Base-by-base conservation (phyloP, 1,140 invertebrate genomes). In the Pachypsylla venusta region DNA sequence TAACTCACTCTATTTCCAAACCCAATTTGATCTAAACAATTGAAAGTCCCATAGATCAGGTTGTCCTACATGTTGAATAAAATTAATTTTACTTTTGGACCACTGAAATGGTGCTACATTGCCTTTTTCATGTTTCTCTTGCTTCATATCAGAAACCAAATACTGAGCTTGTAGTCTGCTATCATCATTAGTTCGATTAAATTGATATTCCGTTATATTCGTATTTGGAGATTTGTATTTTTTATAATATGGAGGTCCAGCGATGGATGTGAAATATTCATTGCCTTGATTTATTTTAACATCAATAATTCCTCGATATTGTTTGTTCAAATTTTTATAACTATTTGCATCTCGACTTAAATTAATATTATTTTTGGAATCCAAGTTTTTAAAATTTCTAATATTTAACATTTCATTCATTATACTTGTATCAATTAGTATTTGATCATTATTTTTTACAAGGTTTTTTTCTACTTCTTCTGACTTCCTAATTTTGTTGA, bases 41-140 rank as follows among this genome's bases (percentile, higher is more conserved):
- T 79, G 70, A 68, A 89, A 92, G 55, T 83, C 71, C 74, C 85
- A 91, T 25, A 77, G 63, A 66, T 87, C 81, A 0, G 88, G 87
- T 55, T 89, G 86, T 4, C 88, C 87, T 62, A 78, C 65, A 63
- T 91, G 89, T 2, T 78, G 73, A 4, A 75, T 69, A 62, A 74
- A 76, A 24, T 79, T 73, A 66, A 82, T 83, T 60, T 77, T 75
- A 53, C 77, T 75, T 42, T 76, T 75, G 14, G 79, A 81, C 89
- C 89, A 93, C 63, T 81, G 76, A 65, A 90, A 91, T 1, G 83
- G 75, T 22, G 63, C 54, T 5, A 69, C 62, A 55, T 56, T 57
- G 14, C 59, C 55, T 12, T n/a, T n/a, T n/a, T n/a, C n/a, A n/a
- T n/a, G n/a, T n/a, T n/a, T n/a, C n/a, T n/a, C n/a, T 16, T n/a